Evolutionary conservation across 1,140 invertebrate genomes (phyloP).

Genomic region (Tetragonula clypearis): DNA sequence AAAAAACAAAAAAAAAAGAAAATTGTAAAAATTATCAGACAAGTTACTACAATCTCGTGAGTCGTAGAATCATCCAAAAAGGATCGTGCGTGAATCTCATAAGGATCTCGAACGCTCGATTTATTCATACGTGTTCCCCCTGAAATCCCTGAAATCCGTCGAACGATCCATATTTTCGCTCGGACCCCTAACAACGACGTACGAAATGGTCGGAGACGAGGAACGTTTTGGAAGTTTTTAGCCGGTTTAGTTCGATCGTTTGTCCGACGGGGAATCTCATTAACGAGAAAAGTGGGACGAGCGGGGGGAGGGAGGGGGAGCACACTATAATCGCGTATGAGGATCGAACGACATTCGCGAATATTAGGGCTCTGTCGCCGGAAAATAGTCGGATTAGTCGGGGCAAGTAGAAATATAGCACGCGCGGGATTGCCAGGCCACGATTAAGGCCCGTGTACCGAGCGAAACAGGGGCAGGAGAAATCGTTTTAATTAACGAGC

Average conservation of each 20-base stretch:
- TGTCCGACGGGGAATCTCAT: constrained; percentile 18
- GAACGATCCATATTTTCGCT: background rate
- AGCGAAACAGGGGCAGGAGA: constrained; percentile 7
- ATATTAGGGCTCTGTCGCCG: constrained; percentile 11
- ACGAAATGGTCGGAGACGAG: background rate
- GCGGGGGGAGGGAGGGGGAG: background rate
- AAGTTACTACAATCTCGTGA: background rate
- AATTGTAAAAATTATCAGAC: too few relatives aligned
- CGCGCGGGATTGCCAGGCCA: background rate
- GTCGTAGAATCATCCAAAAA: background rate
- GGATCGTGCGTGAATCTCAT: background rate
- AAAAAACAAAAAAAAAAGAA: background rate
- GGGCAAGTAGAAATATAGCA: constrained; percentile 6
- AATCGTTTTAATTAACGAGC: constrained; percentile 67
- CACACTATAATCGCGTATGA: constrained; percentile 27
- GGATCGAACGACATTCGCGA: constrained; percentile 22
- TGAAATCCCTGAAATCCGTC: background rate
- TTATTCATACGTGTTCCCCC: background rate
- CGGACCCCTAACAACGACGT: background rate
- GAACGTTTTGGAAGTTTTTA: background rate
- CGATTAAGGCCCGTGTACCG: constrained; percentile 4
- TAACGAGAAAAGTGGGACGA: background rate
- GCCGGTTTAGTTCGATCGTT: background rate
- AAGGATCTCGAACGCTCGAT: background rate
- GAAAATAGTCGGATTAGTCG: constrained; percentile 36